Evolutionary conservation across 2,797 vertebrate species (phyloP), one percentile per base, ranked within the genome.

Genomic region (Melopsittacus undulatus): DNA sequence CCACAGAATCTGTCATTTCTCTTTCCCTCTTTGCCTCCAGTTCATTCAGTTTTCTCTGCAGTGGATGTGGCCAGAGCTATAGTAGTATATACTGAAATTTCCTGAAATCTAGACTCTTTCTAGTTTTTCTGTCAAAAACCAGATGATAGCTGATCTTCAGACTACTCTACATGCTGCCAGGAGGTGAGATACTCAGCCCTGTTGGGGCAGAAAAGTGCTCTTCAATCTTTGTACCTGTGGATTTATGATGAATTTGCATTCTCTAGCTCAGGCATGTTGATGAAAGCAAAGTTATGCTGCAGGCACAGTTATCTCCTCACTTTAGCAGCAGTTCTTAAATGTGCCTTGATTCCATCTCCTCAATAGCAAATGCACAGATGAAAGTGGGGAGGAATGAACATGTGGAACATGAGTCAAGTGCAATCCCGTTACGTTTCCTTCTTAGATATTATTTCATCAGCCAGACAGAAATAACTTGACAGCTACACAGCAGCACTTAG

Each of bases 361-460:
- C 66, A 59, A 52, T 4, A 85, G 57, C 66, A 75, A 73, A 73
- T 36, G 27, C 20, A 34, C 17, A 69, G 66, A 30, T 88, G 48
- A 73, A 91, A 90, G 40, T 43, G 32, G 27, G 54, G 40, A 72
- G 69, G 29, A 48, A 34, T 91, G 76, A 80, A 79, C 51, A 42
- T 24, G 64, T 24, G 16, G 52, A 89, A 61, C 11, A 66, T 7
- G 40, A 91, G 72, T 59, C 66, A 54, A 90, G n/a, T 4, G 2
- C 69, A 88, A 21, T 68, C 51, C 51, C 51, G 2, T 90, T 93
- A 42, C 4, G 0, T 79, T 90, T 80, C 29, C 2, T 1, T 75
- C 57, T 79, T 78, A 49, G 89, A 83, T 88, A 78, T 76, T 95
- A 42, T 94, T 93, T 89, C 84, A 92, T 72, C 83, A 81, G 24